Percentiles rank a stretch among this genome's conserved stretches.
Evolutionary conservation across 1,140 invertebrate species (phyloP).

Genomic region (Papilio glaucus): DNA sequence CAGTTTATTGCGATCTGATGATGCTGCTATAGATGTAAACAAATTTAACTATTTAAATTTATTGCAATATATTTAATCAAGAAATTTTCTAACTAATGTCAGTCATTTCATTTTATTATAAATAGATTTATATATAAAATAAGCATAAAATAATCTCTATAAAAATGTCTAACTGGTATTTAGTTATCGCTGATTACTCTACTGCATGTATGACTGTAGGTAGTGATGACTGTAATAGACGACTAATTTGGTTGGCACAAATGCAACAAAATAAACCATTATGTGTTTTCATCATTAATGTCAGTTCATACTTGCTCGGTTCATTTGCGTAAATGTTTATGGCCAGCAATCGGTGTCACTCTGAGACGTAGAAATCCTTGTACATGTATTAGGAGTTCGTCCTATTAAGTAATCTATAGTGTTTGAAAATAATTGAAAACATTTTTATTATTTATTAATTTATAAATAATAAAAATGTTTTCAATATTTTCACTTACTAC

Average conservation of each 20-base stretch:
- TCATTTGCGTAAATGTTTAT: conserved; percentile 22
- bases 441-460: no score
- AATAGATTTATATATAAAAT: no score
- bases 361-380: not conserved
- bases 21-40: no score
- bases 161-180: not conserved
- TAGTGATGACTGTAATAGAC: not conserved
- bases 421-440: no score
- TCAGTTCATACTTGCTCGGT: not conserved
- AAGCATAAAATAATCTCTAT: no score
- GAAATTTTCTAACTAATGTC: not conserved
- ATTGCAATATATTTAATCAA: not conserved
- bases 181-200: not conserved
- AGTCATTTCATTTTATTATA: not conserved
- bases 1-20: no score
- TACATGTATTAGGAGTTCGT: not conserved
- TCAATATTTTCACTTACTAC: no score
- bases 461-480: no score
- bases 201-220: not conserved
- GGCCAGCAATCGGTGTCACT: not conserved
- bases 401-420: no score
- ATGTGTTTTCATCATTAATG: conserved; percentile 18
- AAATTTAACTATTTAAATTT: not conserved
- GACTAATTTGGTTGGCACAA: not conserved
- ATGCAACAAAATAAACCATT: conserved; percentile 3